Base-by-base conservation (phyloP, 2,888 invertebrate genomes). In the Lottia gigantea region DNA sequence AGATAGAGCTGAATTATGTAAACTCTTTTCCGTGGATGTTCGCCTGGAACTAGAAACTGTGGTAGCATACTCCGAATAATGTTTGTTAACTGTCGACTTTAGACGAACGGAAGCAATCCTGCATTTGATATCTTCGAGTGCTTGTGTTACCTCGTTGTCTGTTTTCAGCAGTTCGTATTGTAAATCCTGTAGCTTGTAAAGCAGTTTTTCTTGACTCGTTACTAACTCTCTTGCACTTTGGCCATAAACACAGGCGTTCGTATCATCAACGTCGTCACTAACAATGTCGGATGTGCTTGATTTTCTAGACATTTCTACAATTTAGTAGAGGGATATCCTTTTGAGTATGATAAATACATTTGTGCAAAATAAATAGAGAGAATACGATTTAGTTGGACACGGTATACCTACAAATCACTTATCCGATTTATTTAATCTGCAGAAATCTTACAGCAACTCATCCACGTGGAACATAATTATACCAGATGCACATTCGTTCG, bases 141-240 rank as follows among this genome's bases (percentile, higher is more conserved):
- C 66, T n/a, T 69, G 64, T 40, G 69, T 70, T 15, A 69, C 69
- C 64, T 72, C 72, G 45, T 72, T 69, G 67, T 72, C 72, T 47
- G 69, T 66, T 11, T 63, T 66, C 31, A 49, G 26, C 62, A 72
- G 55, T 62, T 72, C 66, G 46, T 72, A 66, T 15, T 69, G 66
- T 15, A 72, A 61, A 15, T 69, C 69, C 55, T 70, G 72, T 7
- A 72, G 62, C 2, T 61, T 49, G 46, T 68, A 68, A 12, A 72
- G 26, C 46, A 72, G 67, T 2, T 69, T 23, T 40, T 72, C 69
- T 64, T 72, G 66, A 11, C 69, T 69, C 31, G 67, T 67, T 61
- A 72, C 72, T 15, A 72, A 46, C n/a, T 69, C 64, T 7, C 66
- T 62, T 6, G 72, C 72, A 55, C 55, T 55, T 19, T 8, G 19